Evolutionary conservation across 2,113 vertebrate genomes (phyloP).

Genomic region (Epinephelus fuscoguttatus): DNA sequence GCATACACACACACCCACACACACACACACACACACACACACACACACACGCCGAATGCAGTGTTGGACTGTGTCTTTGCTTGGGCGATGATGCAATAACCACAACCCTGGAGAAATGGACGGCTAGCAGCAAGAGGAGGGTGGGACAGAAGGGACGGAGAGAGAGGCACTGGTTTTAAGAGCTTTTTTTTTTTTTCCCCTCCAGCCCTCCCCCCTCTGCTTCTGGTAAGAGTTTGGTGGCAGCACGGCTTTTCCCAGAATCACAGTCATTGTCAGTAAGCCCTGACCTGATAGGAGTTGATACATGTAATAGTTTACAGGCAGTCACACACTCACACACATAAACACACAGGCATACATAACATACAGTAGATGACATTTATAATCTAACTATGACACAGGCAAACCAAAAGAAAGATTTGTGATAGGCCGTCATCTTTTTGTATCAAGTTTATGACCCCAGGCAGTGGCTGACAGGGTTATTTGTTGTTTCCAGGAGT

Average conservation of each 20-base stretch:
- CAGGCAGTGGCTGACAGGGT: slow-evolving; percentile 23
- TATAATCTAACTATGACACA: background rate
- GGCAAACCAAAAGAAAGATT: background rate
- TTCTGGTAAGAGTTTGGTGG: slow-evolving; percentile 80
- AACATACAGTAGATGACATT: background rate
- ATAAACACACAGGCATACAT: background rate
- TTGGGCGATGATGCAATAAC: slow-evolving; percentile 73
- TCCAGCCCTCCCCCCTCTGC: slow-evolving; percentile 44
- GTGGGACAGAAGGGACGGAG: slow-evolving; percentile 46
- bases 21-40: slow-evolving; percentile 6
- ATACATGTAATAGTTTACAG: slow-evolving; percentile 4
- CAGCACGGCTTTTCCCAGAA: slow-evolving; percentile 78
- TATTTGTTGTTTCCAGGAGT: slow-evolving; percentile 41
- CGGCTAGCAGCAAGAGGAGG: slow-evolving; percentile 39
- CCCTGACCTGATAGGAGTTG: slow-evolving; percentile 43
- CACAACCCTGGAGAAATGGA: slow-evolving; percentile 64
- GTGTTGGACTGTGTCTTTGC: slow-evolving; percentile 43
- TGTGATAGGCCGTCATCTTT: background rate
- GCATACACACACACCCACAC: slow-evolving; percentile 7
- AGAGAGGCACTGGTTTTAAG: slow-evolving; percentile 60
- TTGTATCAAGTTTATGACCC: slow-evolving; percentile 13
- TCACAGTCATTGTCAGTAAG: slow-evolving; percentile 48
- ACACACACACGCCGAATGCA: background rate
- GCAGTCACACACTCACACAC: background rate
- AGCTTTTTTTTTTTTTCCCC: slow-evolving; percentile 33